Percentiles rank a stretch among this genome's conserved stretches.
phyloP scores from a whole-genome alignment of 2,113 vertebrate genomes.

The Herpailurus yagouaroundi region DNA sequence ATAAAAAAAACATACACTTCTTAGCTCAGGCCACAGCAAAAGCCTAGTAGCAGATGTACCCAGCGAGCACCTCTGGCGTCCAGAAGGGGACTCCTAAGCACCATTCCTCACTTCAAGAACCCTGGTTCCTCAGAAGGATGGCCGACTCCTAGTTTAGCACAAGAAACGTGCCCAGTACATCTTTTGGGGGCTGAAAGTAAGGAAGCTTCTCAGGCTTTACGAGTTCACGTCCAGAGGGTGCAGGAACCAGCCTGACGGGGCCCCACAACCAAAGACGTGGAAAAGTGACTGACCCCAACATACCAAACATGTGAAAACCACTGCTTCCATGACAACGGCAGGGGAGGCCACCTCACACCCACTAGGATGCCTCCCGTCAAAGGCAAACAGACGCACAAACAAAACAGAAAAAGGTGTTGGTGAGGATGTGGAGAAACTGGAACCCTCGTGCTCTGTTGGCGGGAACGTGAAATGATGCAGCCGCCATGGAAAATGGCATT shows the following conservation, averaged over 20 bases:
- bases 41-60: background rate
- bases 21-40: background rate
- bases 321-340: background rate
- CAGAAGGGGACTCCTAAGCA: background rate
- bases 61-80: background rate
- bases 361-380: background rate
- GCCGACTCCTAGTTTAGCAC: background rate
- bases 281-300: background rate
- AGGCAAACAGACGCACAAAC: background rate
- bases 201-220: background rate
- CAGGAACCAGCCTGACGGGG: background rate
- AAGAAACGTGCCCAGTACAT: background rate
- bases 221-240: background rate
- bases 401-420: background rate
- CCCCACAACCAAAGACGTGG: background rate
- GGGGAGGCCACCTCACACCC: background rate
- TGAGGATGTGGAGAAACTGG: background rate
- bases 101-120: background rate
- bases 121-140: background rate
- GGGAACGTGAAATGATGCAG: background rate
- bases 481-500: background rate
- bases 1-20: background rate
- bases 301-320: background rate
- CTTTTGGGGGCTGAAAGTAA: background rate
- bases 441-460: no score